Evolutionary conservation across 2,113 vertebrate species (phyloP), one percentile per base, ranked within the genome.

Genomic region (Machaerirhynchus nigripectus): DNA sequence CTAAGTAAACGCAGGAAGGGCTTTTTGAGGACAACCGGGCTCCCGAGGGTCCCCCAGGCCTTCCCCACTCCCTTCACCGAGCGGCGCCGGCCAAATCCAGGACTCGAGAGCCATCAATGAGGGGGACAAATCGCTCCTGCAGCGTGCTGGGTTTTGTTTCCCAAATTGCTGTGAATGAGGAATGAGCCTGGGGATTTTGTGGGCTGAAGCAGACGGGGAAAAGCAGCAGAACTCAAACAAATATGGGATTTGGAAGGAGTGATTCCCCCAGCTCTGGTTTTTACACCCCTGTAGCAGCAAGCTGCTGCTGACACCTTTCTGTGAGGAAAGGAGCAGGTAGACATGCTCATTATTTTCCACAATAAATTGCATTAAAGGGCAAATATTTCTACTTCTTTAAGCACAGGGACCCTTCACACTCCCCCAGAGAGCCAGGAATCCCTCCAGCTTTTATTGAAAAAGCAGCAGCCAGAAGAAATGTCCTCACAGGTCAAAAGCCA

Each of bases 221-320:
- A 89, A 93, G 83, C 87, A 53, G 91, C 89, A 57, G 87, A 83
- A 93, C 80, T 91, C 84, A 65, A 85, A 71, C n/a, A 77, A 90
- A 96, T 16, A 19, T 1, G 75, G 71, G 75, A 80, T 87, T 59
- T 67, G 78, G 75, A 88, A 94, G 85, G 81, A 91, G 82, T 55
- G 74, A 11, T 67, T 96, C 55, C 82, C 81, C 26, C 1, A 1
- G 89, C 78, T 80, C 84, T 42, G 55, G 22, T 24, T 90, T 85
- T 56, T 9, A 63, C 87, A 85, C 31, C 7, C 46, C 67, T 65
- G 67, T 5, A 87, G 87, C 78, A 85, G 61, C 46, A 53, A 47
- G 87, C 84, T 79, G 81, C 87, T 96, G 81, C 93, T 87, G 84
- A 95, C 90, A 95, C 87, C 89, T 90, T 73, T 31, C 91, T 85